Base-by-base conservation (phyloP, 2,888 invertebrate species). In the Invenusta paracnida region DNA sequence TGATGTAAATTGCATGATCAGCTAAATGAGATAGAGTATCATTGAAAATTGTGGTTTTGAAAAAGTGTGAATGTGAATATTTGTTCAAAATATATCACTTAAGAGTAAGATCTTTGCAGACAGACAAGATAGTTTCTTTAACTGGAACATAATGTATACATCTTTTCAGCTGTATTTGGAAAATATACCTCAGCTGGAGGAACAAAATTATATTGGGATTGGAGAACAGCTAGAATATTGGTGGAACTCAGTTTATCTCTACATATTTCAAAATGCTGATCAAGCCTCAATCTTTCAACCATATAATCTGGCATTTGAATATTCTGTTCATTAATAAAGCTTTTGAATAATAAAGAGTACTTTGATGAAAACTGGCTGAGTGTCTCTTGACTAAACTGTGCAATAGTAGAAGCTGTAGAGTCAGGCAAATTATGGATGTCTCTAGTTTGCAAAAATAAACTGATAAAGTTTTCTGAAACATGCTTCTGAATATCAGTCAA, bases 1-100 rank as follows among this genome's bases (percentile, higher is more conserved):
- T 79, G 23, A 79, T 79, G 29, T 79, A 79, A 27, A 79, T 79
- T 2, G 79, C 79, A 79, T 79, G 23, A 79, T 79, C 23, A 27
- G 48, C 48, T 48, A 48, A 48, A 48, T 11, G 48, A 48, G 48
- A 48, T 48, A 48, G 48, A 11, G 48, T 48, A 48, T 48, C 17
- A 17, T 5, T 48, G 48, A 48, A 48, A 48, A 48, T 5, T 48
- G 48, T 5, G 5, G 48, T 48, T 11, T 48, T 48, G 48, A 48
- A 48, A 17, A 48, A 11, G 17, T 48, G 48, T 48, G 48, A 48
- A 48, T 48, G 48, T 48, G 48, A 48, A 48, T 17, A 11, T 48
- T 48, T 48, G 48, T 48, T 48, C 48, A 48, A 48, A 48, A 48
- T 5, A 48, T 48, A 48, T 5, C 11, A 48, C 48, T 17, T 48